Conservation (phyloP, 2,113 vertebrate species). For the Cyprinodon tularosa region DNA sequence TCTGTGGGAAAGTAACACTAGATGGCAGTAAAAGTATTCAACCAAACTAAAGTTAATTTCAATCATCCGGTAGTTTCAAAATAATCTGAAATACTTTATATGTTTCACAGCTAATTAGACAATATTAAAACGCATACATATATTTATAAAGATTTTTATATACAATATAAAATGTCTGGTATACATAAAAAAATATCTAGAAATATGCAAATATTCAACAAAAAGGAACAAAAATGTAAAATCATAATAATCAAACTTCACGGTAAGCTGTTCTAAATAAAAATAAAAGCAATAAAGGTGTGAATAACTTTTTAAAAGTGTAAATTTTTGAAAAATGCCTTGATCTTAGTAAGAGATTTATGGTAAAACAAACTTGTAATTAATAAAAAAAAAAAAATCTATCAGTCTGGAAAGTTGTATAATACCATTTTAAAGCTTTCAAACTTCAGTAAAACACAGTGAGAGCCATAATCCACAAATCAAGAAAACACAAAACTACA, state of each 20-base stretch:
- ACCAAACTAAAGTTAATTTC: neutral
- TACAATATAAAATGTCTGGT: neutral
- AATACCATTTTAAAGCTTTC: too few species aligned
- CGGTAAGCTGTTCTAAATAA: too few species aligned
- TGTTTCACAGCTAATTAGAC: neutral
- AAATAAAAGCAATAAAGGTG: too few species aligned
- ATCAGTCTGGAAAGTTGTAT: too few species aligned
- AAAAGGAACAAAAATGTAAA: neutral
- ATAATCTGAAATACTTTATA: neutral
- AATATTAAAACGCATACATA: neutral
- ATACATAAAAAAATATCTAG: neutral
- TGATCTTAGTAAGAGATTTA: too few species aligned
- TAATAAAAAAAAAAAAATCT: too few species aligned
- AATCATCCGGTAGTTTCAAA: neutral
- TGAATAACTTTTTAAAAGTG: too few species aligned
- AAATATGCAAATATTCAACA: neutral
- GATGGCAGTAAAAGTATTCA: constrained; percentile 45
- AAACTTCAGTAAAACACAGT: neutral
- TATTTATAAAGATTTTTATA: neutral
- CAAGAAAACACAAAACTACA: too few species aligned
- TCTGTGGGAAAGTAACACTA: constrained; percentile 32
- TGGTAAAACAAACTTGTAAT: too few species aligned
- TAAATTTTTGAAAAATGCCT: too few species aligned
- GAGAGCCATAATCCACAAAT: too few species aligned
- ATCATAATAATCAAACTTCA: too few species aligned